A percentile compares a stretch with the other conserved stretches of the same genome.
Conservation (phyloP, 2,888 invertebrate species). For the Athripsodes cinereus region DNA sequence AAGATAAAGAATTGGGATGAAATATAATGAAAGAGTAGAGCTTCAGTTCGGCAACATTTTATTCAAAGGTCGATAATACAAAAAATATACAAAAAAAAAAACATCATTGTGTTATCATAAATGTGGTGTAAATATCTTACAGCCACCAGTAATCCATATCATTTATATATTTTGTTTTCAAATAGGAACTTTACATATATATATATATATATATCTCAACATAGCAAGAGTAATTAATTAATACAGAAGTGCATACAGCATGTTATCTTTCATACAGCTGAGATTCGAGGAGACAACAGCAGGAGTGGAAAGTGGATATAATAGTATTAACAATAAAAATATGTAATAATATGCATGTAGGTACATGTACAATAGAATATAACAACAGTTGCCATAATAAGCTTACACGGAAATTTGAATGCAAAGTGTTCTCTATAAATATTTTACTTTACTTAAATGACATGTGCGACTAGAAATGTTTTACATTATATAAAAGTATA, state of each 20-base stretch:
- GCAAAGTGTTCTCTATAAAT: too few relatives aligned
- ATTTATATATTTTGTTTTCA: conserved; percentile 18
- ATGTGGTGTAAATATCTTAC: conserved; percentile 18
- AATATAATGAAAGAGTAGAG: neutral
- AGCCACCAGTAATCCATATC: conserved; percentile 11
- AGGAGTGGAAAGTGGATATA: too few relatives aligned
- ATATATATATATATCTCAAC: conserved; percentile 17
- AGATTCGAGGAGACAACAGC: too few relatives aligned
- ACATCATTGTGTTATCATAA: conserved; percentile 22
- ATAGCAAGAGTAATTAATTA: neutral
- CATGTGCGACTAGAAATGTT: neutral
- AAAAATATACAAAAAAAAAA: conserved; percentile 27
- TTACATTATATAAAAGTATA: too few relatives aligned
- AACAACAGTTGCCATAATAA: too few relatives aligned
- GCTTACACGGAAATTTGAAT: too few relatives aligned
- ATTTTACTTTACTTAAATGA: too few relatives aligned
- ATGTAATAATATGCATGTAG: too few relatives aligned
- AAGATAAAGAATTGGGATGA: neutral
- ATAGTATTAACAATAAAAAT: too few relatives aligned
- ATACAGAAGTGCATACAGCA: neutral
- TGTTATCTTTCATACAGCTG: too few relatives aligned
- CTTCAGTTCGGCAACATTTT: conserved; percentile 25
- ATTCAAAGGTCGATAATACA: conserved; percentile 27
- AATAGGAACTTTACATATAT: conserved; percentile 26
- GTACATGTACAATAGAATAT: too few relatives aligned